Conservation (phyloP, 2,113 vertebrate genomes). For the Motacilla tschutschensis region DNA sequence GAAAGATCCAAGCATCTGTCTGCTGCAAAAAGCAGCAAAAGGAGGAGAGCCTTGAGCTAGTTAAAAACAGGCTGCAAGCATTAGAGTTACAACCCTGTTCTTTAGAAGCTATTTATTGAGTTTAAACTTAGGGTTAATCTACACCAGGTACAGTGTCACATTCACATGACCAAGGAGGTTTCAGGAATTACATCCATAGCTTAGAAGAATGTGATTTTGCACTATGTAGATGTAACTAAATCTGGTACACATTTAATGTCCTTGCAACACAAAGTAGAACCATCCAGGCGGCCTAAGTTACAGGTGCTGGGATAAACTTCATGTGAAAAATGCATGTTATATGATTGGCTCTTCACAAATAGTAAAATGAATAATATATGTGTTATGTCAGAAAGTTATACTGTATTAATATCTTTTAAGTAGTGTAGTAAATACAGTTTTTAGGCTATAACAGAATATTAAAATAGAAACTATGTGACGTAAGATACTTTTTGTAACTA, state of each 20-base stretch:
- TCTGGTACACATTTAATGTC: background rate
- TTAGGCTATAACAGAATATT: too few relatives aligned
- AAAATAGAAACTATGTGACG: too few relatives aligned
- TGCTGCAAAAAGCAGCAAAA: background rate
- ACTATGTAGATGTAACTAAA: background rate
- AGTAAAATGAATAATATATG: too few relatives aligned
- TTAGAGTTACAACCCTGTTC: background rate
- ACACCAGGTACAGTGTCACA: background rate
- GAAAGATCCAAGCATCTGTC: background rate
- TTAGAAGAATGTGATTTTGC: background rate
- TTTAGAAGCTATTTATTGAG: background rate
- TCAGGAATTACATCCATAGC: background rate
- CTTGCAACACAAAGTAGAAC: background rate
- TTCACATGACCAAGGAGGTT: background rate
- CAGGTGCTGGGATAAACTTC: background rate
- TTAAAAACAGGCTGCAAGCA: background rate
- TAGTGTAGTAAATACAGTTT: too few relatives aligned
- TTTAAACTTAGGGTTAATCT: background rate
- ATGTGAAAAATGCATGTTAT: too few relatives aligned
- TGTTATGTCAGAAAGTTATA: too few relatives aligned
- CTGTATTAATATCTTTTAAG: too few relatives aligned
- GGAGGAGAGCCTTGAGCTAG: background rate
- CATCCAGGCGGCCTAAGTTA: background rate
- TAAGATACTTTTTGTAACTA: too few relatives aligned
- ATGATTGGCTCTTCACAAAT: too few relatives aligned